Base-by-base conservation (phyloP, 2,113 vertebrate genomes). In the Terrapene triunguis region DNA sequence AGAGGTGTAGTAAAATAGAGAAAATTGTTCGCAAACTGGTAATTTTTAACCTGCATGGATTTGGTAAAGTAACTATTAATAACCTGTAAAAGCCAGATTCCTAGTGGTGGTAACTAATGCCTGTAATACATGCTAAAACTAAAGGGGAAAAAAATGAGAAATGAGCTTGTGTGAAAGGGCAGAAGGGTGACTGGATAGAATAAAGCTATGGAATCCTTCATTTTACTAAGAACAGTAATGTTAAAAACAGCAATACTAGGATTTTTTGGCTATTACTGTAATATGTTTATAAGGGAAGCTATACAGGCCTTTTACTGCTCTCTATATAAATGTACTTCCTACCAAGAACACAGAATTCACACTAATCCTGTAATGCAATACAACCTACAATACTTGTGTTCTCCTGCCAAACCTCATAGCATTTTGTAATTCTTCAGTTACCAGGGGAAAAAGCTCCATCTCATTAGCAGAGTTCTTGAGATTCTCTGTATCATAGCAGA, bases 361-460 rank as follows among this genome's bases (percentile, higher is more conserved):
- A 25, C n/a, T 78, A 25, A 16, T 94, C 89, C 22, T 0, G 0
- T 78, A 13, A 85, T 0, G 1, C 9, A 94, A 83, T 86, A 42
- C 74, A 91, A 47, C 5, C 80, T 1, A 0, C 7, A 81, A 79
- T 54, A 89, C 80, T 74, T 10, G 6, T 7, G 87, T 95, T 44
- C 83, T 85, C 42, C 10, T 85, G 83, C 10, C 17, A 55, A 11
- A n/a, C 19, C 84, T 94, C 55, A 47, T 8, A 47, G 11, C 38
- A 44, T 78, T n/a, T 89, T 84, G 44, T 19, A 87, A 10, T 19
- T 6, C 35, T 85, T 69, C 22, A 72, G 82, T 79, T 98, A 98
- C 98, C 97, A 96, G 27, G 81, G 92, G 97, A 90, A 98, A 98
- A 8, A 99, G 59, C 57, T 98, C 95, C 96, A 97, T 98, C 95